Evolutionary conservation across 2,888 invertebrate species (phyloP).

Genomic region (Morpho deidamia): DNA sequence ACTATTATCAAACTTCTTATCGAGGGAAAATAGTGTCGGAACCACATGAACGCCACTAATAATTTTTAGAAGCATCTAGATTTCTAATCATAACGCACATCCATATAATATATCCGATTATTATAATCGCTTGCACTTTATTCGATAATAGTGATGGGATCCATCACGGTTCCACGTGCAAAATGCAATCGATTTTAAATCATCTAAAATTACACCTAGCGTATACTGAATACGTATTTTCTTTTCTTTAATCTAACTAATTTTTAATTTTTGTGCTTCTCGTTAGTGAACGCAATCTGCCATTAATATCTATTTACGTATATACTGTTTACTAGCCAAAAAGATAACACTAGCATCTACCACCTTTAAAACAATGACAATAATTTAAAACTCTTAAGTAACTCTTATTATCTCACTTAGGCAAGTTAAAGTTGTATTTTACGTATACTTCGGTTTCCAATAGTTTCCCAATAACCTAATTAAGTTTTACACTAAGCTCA

Average conservation of each 20-base stretch:
- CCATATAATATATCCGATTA: constrained; percentile 44
- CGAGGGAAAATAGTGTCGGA: constrained; percentile 43
- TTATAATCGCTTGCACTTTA: constrained; percentile 24
- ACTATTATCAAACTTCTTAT: constrained; percentile 37
- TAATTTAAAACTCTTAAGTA: constrained; percentile 75
- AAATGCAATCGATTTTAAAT: constrained; percentile 37
- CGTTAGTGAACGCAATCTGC: constrained; percentile 48
- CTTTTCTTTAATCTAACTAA: constrained; percentile 63
- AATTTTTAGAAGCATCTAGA: constrained; percentile 64
- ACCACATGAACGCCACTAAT: constrained; percentile 51
- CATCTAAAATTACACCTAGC: constrained; percentile 64
- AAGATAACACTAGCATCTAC: constrained; percentile 71
- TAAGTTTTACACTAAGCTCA: constrained; percentile 68
- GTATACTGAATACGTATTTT: constrained; percentile 75
- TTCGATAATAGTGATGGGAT: constrained; percentile 19
- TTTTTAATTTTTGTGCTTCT: constrained; percentile 51
- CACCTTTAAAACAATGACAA: constrained; percentile 71
- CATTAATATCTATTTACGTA: constrained; percentile 65
- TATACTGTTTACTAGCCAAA: constrained; percentile 66
- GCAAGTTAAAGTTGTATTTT: constrained; percentile 77
- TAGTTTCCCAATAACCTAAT: constrained; percentile 63
- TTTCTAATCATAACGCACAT: constrained; percentile 63
- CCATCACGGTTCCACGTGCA: constrained; percentile 21
- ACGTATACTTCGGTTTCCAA: constrained; percentile 78
- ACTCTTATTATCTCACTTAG: constrained; percentile 76